Evolutionary conservation across 2,888 invertebrate genomes (phyloP), one percentile per base, ranked within the genome.

Genomic region (Portevinia maculata): DNA sequence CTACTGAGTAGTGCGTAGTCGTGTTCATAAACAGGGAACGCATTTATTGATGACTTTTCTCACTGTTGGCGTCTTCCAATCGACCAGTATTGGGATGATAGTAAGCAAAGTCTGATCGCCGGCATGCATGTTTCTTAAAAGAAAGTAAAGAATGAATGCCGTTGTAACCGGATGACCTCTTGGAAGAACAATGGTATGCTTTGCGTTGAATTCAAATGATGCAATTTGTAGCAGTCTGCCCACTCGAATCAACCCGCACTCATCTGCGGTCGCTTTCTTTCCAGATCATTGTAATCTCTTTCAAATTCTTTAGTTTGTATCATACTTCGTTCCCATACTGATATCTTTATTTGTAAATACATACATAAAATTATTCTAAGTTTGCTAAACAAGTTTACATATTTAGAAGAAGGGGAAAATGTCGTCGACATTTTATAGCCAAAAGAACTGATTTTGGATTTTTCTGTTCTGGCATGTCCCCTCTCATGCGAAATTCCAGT

Each of bases 171-270:
- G 32, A 57, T 57, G 28, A 8, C 37, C 28, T 37, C 57, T 57
- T 3, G 57, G 55, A 46, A 46, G 46, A 32, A 41, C n/a, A 5
- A 57, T 57, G n/a, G 69, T 55, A 34, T 24, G 37, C 48, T 46
- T 69, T 17, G 55, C 15, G 2, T 17, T n/a, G 32, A 34, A 30
- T 17, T 55, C 55, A 13, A 69, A 8, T 17, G 46, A 7, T 24
- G 48, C 13, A 17, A 57, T 48, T 8, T 30, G 24, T 17, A 69
- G 37, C 4, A 46, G 30, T 3, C 69, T 57, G 24, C 57, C 69
- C 8, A 69, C 57, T 32, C 41, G 19, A 7, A 69, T 3, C 4
- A 67, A 39, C 13, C 30, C 15, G 11, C 5, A 41, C 3, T 19
- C 15, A 24, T 21, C 28, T 8, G 41, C n/a, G n/a, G n/a, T n/a